A percentile compares a stretch with the other conserved stretches of the same genome.
These are phyloP conservation scores for Epistrophe grossulariae DNA, from an alignment of 2,888 invertebrate genomes.

Conservation along the genomic window DNA sequence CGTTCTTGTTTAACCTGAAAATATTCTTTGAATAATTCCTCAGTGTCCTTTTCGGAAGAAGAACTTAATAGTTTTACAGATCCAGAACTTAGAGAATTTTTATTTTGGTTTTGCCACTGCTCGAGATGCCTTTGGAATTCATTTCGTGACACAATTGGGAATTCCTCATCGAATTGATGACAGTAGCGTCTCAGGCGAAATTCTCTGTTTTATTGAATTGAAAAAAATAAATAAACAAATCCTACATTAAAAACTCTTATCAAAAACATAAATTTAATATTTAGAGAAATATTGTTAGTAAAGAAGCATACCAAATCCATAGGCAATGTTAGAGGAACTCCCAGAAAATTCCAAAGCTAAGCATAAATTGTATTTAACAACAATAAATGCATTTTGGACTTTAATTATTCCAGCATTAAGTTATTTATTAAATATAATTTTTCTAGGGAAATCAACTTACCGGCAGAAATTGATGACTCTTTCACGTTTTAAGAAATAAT, in stretches of 20 bases:
- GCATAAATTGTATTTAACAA: conserved; percentile 24
- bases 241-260: neutral
- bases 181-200: conserved; percentile 82
- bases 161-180: conserved; percentile 80
- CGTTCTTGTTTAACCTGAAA: conserved; percentile 66
- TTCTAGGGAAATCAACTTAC: conserved; percentile 74
- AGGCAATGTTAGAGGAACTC: conserved; percentile 39
- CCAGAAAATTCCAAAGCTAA: conserved; percentile 52
- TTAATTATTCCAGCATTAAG: conserved; percentile 1
- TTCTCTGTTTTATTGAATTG: conserved; percentile 76
- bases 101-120: conserved; percentile 78
- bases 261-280: neutral
- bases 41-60: conserved; percentile 78
- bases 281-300: conserved; percentile 19
- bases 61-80: conserved; percentile 73
- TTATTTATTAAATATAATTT: neutral
- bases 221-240: conserved; percentile 24
- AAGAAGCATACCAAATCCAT: conserved; percentile 62
- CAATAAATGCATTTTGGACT: conserved; percentile 7
- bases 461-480: conserved; percentile 82
- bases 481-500: conserved; percentile 82
- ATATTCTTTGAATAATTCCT: conserved; percentile 80
- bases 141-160: conserved; percentile 80
- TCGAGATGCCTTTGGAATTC: conserved; percentile 80
- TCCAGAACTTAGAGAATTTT: conserved; percentile 76